Conservation (phyloP, 2,797 vertebrate genomes). For the Serranus cabrilla region DNA sequence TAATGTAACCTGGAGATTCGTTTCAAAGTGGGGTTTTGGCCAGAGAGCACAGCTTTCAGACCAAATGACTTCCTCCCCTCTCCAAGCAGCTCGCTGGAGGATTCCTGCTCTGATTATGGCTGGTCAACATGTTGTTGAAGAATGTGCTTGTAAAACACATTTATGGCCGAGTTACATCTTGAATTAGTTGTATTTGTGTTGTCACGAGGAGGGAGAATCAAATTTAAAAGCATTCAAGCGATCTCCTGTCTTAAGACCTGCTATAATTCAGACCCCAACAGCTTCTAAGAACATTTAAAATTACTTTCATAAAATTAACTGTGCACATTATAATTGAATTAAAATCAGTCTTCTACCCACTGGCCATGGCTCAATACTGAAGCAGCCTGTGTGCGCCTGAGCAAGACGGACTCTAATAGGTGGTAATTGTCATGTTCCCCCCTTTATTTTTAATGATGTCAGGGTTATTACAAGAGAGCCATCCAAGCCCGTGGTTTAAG, state of each 20-base stretch:
- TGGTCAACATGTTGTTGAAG: conserved; percentile 49
- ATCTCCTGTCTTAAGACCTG: neutral
- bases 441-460: conserved; percentile 84
- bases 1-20: conserved; percentile 67
- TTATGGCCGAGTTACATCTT: conserved; percentile 46
- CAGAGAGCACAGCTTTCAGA: conserved; percentile 42
- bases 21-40: conserved; percentile 50
- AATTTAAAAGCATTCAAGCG: conserved; percentile 45
- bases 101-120: conserved; percentile 48
- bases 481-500: conserved; percentile 71
- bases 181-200: conserved; percentile 51
- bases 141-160: conserved; percentile 67
- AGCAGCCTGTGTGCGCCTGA: conserved; percentile 40
- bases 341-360: neutral
- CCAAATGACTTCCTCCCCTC: conserved; percentile 46
- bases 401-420: conserved; percentile 75
- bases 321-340: neutral
- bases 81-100: conserved; percentile 37
- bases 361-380: conserved; percentile 15
- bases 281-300: neutral
- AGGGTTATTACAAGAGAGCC: conserved; percentile 82
- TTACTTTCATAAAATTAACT: neutral
- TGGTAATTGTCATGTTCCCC: conserved; percentile 83
- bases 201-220: conserved; percentile 2
- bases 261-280: conserved; percentile 4